Evolutionary conservation across 2,888 invertebrate genomes (phyloP), one percentile per base, ranked within the genome.

Genomic region (Euplexia lucipara): DNA sequence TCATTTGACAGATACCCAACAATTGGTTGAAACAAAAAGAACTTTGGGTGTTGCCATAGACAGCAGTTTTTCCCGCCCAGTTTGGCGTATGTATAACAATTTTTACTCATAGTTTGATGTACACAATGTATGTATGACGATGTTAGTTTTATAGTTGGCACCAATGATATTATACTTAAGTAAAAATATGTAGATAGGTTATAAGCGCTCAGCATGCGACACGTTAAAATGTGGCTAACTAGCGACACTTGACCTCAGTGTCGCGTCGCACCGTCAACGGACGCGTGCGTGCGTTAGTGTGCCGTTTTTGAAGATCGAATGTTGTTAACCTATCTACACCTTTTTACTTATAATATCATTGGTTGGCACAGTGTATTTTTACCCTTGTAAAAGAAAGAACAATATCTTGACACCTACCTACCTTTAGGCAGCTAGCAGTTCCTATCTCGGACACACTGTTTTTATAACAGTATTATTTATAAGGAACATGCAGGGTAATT

Each of bases 401-500:
- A 16, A 6, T 2, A 7, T 7, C 16, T 8, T 20, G 12, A 22
- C 14, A 47, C 26, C 12, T 10, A 12, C 30, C 47, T 32, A n/a
- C n/a, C n/a, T 32, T 12, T 18, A 48, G 22, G 22, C 22, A 48
- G 10, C 30, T 12, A 44, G n/a, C 34, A 22, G n/a, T 71, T 53
- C 18, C 32, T 64, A 42, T 37, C 42, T 37, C 5, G 9, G 3
- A 53, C 26, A 16, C 12, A 57, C 14, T 53, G 32, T 48, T 53
- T 52, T 45, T 35, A n/a, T 44, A 49, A 16, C 10, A 51, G 7
- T 12, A 8, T 44, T n/a, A 10, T n/a, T 14, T 12, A 18, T 30
- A 53, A 58, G 8, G 45, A 51, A 26, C 10, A 44, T 14, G 49
- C 75, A 75, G 70, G 75, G 75, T 75, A 52, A 75, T 44, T 47